These are phyloP conservation scores for Hirtodrosophila cameraria DNA, from an alignment of 2,888 invertebrate genomes.

Conservation along the genomic window DNA sequence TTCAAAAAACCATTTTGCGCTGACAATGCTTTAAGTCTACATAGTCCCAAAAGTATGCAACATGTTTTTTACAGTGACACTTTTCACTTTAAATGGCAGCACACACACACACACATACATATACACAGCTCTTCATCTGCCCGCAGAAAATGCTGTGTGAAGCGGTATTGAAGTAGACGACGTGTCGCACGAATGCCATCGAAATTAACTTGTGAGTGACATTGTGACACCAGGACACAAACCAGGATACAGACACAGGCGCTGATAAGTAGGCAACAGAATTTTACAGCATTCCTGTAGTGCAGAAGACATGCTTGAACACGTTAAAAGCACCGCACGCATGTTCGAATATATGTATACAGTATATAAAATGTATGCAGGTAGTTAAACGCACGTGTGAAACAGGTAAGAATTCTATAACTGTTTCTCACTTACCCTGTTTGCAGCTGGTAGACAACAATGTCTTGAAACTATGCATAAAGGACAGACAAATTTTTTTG, in stretches of 20 bases:
- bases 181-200: slow-evolving; percentile 43
- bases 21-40: slow-evolving; percentile 32
- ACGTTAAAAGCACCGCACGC: background rate
- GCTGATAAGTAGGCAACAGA: slow-evolving; percentile 64
- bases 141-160: slow-evolving; percentile 35
- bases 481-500: too few relatives aligned
- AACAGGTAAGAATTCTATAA: slow-evolving; percentile 4
- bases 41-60: slow-evolving; percentile 42
- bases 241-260: slow-evolving; percentile 12
- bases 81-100: slow-evolving; percentile 38
- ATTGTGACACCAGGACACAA: slow-evolving; percentile 38
- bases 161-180: slow-evolving; percentile 26
- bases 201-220: slow-evolving; percentile 74
- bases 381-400: slow-evolving; percentile 8
- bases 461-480: background rate
- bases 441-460: background rate
- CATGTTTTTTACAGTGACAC: slow-evolving; percentile 27
- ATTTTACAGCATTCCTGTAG: slow-evolving; percentile 36
- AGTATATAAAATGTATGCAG: too few relatives aligned
- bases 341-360: background rate
- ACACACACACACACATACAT: background rate
- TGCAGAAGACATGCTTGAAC: slow-evolving; percentile 14
- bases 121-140: background rate
- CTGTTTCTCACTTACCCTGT: background rate
- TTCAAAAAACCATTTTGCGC: slow-evolving; percentile 46